phyloP scores from a whole-genome alignment of 2,797 vertebrate species.

The Dicrostonyx torquatus region DNA sequence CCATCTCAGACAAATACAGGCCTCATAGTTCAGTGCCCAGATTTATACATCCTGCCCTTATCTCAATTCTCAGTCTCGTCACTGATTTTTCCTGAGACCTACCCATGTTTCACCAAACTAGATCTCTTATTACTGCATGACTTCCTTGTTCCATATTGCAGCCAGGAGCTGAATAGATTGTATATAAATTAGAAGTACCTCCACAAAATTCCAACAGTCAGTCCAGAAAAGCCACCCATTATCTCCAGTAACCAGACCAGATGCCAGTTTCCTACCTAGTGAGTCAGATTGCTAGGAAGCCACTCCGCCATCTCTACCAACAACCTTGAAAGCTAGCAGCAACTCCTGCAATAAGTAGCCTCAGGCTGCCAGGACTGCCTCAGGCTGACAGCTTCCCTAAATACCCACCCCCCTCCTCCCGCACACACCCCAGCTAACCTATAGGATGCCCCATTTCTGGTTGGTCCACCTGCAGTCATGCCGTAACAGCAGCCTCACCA shows the following conservation, averaged over 20 bases:
- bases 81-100: background rate
- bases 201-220: background rate
- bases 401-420: no score
- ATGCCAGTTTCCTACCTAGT: background rate
- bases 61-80: background rate
- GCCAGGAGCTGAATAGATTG: background rate
- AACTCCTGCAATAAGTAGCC: background rate
- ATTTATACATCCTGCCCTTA: background rate
- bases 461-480: background rate
- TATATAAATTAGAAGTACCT: background rate
- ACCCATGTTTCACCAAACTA: background rate
- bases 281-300: background rate
- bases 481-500: background rate
- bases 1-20: background rate
- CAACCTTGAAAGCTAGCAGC: background rate
- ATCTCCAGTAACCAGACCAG: background rate
- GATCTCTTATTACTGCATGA: background rate
- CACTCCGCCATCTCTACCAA: background rate
- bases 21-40: background rate
- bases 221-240: background rate
- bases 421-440: background rate
- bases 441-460: background rate
- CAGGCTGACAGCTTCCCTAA: background rate
- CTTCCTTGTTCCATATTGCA: background rate
- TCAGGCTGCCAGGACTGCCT: background rate